Evolutionary conservation across 1,140 invertebrate species (phyloP), one percentile per base, ranked within the genome.

Genomic region (Drosophila miranda): DNA sequence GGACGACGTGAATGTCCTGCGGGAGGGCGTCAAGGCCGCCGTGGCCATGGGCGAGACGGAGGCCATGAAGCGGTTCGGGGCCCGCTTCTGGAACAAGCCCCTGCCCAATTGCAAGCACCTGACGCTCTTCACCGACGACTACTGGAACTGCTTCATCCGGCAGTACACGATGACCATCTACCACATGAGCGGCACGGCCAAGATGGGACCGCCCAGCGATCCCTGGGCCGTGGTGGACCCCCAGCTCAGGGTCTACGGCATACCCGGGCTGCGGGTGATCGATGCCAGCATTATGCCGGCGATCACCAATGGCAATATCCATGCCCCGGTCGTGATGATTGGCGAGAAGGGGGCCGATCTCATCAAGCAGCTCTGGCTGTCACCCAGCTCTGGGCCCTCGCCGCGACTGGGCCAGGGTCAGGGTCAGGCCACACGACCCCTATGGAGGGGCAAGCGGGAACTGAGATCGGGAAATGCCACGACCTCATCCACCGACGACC

Each of bases 321-420:
- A 97, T 71, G 96, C 96, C 0, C 95, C 96, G 0, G 94, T 95
- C 0, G 96, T 98, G 8, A 98, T 98, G 97, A 96, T 99, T n/a
- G 97, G 92, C 0, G 97, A 99, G 84, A 98, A 97, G 89, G 97
- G 95, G 0, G 93, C 97, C 0, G 97, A 98, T 91, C 86, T 98
- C 86, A 95, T 98, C 6, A 96, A 96, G 83, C 92, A 93, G 56
- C 91, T 94, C 38, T 96, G 95, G 95, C 70, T 93, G 2, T 78
- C 82, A 8, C 81, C 71, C 8, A 78, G 41, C 9, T 58, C 79
- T 1, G 52, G 34, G n/a, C 56, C 71, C 0, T 11, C 48, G 8
- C 14, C 42, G n/a, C 43, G 21, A 6, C 48, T 57, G 0, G 23
- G 9, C 0, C 38, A 21, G n/a, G 53, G n/a, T 8, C 63, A 69